phyloP scores from a whole-genome alignment of 1,140 invertebrate species.

The Drosophila takahashii region DNA sequence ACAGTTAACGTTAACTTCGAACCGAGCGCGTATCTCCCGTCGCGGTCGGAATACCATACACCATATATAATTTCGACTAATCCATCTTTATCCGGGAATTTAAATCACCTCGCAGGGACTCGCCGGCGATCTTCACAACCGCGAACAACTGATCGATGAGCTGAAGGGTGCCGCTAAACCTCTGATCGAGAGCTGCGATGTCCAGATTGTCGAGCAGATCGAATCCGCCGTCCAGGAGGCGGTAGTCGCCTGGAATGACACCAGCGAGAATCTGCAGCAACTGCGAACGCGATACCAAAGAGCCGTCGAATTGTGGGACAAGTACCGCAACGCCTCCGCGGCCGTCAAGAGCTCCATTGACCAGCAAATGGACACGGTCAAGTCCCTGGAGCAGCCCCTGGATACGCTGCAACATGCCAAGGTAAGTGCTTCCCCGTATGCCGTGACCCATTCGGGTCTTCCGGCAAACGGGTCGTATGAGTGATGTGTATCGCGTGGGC shows the following conservation, averaged over 20 bases:
- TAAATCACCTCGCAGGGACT: constrained; percentile 85
- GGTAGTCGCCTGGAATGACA: constrained; percentile 90
- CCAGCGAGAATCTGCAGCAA: constrained; percentile 89
- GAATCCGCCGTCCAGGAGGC: constrained; percentile 90
- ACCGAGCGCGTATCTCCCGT: constrained; percentile 58
- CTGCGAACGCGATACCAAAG: constrained; percentile 90
- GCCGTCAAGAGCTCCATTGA: constrained; percentile 90
- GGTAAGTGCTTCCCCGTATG: constrained; percentile 60
- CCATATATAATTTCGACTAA: constrained; percentile 9
- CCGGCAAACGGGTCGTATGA: constrained; percentile 29
- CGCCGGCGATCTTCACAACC: constrained; percentile 88
- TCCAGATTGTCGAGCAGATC: constrained; percentile 89
- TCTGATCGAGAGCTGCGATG: constrained; percentile 88
- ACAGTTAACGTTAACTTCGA: constrained; percentile 71
- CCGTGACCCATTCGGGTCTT: constrained; percentile 27
- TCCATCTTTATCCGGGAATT: constrained; percentile 1
- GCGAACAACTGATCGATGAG: constrained; percentile 89
- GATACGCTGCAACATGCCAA: constrained; percentile 81
- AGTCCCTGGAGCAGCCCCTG: constrained; percentile 77
- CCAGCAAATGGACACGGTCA: constrained; percentile 86
- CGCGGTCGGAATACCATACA: constrained; percentile 5
- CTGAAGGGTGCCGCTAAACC: constrained; percentile 89
- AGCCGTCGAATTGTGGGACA: constrained; percentile 91
- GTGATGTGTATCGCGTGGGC: constrained; percentile 11
- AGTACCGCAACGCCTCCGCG: constrained; percentile 91